Percentiles rank a stretch among this genome's conserved stretches.
Conservation (phyloP, 2,797 vertebrate genomes). For the Paratrypauchen microcephalus region DNA sequence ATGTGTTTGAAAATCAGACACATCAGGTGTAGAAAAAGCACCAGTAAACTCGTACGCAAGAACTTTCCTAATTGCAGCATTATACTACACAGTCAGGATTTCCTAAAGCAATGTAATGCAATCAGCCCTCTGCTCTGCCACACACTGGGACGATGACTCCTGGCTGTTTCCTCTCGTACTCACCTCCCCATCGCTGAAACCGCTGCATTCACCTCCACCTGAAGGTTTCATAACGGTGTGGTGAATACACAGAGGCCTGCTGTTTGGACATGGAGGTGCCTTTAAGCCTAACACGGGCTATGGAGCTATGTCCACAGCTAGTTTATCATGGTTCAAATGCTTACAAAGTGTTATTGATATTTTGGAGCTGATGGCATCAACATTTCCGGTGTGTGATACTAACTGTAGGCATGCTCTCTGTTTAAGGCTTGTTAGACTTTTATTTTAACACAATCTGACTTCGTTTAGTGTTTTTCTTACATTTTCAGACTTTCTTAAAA, state of each 20-base stretch:
- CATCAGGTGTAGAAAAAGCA: neutral
- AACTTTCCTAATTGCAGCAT: neutral
- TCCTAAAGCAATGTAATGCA: neutral
- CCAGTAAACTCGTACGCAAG: neutral
- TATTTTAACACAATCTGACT: too few species aligned
- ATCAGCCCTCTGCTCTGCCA: neutral
- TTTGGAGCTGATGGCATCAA: too few species aligned
- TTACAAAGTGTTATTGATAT: neutral
- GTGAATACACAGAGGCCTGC: slow-evolving; percentile 35
- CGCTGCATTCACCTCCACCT: neutral
- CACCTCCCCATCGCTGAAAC: neutral
- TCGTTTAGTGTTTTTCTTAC: too few species aligned
- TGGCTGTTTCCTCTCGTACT: neutral
- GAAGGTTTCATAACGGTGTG: slow-evolving; percentile 31
- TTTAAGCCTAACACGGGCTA: slow-evolving; percentile 34
- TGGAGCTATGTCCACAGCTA: too few species aligned
- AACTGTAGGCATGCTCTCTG: too few species aligned
- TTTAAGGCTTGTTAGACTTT: too few species aligned
- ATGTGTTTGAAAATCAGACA: too few species aligned
- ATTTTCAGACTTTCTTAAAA: too few species aligned
- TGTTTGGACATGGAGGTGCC: slow-evolving; percentile 34
- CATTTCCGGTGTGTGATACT: too few species aligned
- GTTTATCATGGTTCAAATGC: slow-evolving; percentile 29
- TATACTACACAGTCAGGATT: neutral
- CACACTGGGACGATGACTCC: neutral